phyloP scores from a whole-genome alignment of 1,140 invertebrate genomes.

The Panulirus ornatus region DNA sequence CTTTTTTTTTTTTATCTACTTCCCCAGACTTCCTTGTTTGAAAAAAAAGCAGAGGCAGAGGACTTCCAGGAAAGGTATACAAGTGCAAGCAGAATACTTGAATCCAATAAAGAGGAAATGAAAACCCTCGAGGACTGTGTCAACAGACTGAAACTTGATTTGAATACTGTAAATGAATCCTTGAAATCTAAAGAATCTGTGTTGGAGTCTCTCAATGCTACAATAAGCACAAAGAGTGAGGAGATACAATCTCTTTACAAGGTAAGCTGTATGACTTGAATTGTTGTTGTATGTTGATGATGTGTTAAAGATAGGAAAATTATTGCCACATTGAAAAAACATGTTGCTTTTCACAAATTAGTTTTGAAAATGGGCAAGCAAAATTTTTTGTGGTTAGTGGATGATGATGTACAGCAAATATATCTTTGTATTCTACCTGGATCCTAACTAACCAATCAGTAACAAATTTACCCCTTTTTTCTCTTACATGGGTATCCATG shows the following conservation, averaged over 20 bases:
- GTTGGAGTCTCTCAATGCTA: constrained; percentile 36
- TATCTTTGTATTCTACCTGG: no score
- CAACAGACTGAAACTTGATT: constrained; percentile 61
- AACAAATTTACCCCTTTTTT: no score
- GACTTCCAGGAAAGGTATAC: constrained; percentile 40
- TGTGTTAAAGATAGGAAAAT: no score
- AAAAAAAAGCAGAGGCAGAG: constrained; percentile 75
- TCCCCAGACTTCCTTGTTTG: constrained; percentile 64
- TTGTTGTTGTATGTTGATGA: no score
- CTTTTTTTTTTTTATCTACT: not conserved
- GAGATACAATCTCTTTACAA: constrained; percentile 45
- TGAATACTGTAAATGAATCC: constrained; percentile 38
- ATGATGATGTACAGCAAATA: no score
- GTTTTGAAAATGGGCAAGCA: no score
- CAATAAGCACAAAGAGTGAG: constrained; percentile 26
- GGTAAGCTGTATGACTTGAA: constrained; percentile 23
- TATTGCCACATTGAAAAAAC: no score
- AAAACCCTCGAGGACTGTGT: constrained; percentile 76
- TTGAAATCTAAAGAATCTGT: constrained; percentile 8
- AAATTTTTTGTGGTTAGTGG: no score
- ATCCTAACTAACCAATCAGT: no score
- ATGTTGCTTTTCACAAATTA: no score
- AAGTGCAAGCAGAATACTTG: constrained; percentile 74
- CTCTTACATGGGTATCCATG: no score
- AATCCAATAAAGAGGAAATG: constrained; percentile 76